phyloP scores from a whole-genome alignment of 2,797 vertebrate genomes.

The Tadarida brasiliensis region DNA sequence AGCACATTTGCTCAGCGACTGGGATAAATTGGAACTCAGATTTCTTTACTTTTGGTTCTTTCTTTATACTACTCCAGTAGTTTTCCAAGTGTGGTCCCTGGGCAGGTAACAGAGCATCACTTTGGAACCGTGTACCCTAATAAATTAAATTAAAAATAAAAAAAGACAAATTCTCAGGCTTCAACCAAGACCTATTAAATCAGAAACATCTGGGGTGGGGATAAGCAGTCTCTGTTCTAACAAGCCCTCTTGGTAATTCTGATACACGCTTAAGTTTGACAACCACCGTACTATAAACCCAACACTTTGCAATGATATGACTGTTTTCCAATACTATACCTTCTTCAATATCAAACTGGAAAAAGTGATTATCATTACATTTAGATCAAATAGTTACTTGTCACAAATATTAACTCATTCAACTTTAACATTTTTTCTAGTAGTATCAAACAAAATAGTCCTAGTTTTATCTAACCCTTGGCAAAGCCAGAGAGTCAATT shows the following conservation, averaged over 20 bases:
- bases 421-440: background rate
- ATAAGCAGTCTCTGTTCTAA: background rate
- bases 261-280: background rate
- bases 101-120: background rate
- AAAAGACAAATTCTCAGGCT: background rate
- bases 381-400: background rate
- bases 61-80: background rate
- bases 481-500: conserved; percentile 3
- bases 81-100: background rate
- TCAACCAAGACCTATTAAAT: background rate
- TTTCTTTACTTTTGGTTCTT: background rate
- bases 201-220: background rate
- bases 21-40: background rate
- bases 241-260: background rate
- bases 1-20: background rate
- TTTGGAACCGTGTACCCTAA: background rate
- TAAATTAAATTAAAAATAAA: background rate
- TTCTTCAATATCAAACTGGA: background rate
- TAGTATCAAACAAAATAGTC: background rate
- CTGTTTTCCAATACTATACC: background rate
- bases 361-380: background rate
- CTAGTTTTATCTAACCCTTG: background rate
- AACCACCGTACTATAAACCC: background rate
- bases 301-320: background rate
- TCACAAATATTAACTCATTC: background rate